Conservation (phyloP, 2,113 vertebrate species). For the Clarias magur region DNA sequence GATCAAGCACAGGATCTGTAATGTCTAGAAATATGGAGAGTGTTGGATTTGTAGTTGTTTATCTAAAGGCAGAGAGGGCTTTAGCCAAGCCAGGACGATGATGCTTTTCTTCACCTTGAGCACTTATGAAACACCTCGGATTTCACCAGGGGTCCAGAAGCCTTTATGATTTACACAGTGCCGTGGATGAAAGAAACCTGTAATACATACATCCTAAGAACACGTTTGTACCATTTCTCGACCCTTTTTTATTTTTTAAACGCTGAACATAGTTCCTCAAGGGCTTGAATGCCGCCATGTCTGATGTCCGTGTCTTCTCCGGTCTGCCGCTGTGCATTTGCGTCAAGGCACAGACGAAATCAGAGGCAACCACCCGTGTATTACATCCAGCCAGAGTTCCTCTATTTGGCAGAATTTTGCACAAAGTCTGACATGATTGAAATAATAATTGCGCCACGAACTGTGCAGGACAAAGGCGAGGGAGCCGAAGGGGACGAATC, state of each 20-base stretch:
- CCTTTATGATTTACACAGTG: not conserved
- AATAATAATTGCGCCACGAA: constrained; percentile 65
- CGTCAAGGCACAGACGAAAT: constrained; percentile 65
- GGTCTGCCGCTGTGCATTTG: constrained; percentile 63
- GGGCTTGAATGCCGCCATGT: constrained; percentile 29
- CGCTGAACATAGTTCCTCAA: not conserved
- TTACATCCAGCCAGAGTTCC: constrained; percentile 50
- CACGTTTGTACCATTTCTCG: not conserved
- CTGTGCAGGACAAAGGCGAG: constrained; percentile 15
- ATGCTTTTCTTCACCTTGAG: not conserved
- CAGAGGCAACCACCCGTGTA: constrained; percentile 62
- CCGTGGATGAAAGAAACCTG: not conserved
- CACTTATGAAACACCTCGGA: not conserved
- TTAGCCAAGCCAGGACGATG: not conserved
- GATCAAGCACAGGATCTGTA: not conserved
- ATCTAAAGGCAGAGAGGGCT: not conserved
- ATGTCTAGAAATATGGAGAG: not conserved
- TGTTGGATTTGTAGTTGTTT: not conserved
- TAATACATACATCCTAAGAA: not conserved
- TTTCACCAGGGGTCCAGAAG: no score
- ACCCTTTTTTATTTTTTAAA: not conserved
- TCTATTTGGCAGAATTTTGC: constrained; percentile 57
- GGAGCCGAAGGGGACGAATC: constrained; percentile 27
- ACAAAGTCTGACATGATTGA: constrained; percentile 73
- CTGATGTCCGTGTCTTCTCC: constrained; percentile 61